A percentile compares a stretch with the other conserved stretches of the same genome.
phyloP scores from a whole-genome alignment of 2,888 invertebrate genomes.

The Myopa tessellatipennis region DNA sequence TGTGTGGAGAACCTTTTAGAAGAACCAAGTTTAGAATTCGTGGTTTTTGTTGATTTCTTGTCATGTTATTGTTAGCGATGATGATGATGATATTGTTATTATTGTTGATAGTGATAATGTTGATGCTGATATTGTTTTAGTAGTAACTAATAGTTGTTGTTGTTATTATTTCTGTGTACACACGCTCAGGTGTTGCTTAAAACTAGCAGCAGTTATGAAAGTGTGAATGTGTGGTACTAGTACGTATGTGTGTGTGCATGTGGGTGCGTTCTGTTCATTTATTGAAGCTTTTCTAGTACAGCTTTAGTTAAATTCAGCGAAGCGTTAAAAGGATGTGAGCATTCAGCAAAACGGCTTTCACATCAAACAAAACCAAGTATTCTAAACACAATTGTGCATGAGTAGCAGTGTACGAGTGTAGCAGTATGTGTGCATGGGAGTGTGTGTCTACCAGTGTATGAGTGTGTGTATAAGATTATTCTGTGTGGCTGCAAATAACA shows the following conservation, averaged over 20 bases:
- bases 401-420: background rate
- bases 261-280: constrained; percentile 24
- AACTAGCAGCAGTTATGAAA: too few relatives aligned
- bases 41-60: too few relatives aligned
- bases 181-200: too few relatives aligned
- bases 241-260: constrained; percentile 31
- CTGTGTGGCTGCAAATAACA: too few relatives aligned
- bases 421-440: background rate
- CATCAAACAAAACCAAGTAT: constrained; percentile 22
- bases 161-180: too few relatives aligned
- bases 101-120: too few relatives aligned
- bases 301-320: constrained; percentile 19
- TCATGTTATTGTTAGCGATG: too few relatives aligned
- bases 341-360: constrained; percentile 29
- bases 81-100: constrained; percentile 19
- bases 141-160: too few relatives aligned
- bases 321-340: constrained; percentile 27
- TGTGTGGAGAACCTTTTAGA: too few relatives aligned
- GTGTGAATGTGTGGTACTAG: background rate
- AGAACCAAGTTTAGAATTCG: too few relatives aligned
- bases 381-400: constrained; percentile 23
- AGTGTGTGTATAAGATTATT: too few relatives aligned
- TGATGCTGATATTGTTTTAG: too few relatives aligned
- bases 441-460: background rate
- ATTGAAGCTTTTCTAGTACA: background rate